Evolutionary conservation across 2,113 vertebrate species (phyloP), one percentile per base, ranked within the genome.

Genomic region (Manacus vitellinus): DNA sequence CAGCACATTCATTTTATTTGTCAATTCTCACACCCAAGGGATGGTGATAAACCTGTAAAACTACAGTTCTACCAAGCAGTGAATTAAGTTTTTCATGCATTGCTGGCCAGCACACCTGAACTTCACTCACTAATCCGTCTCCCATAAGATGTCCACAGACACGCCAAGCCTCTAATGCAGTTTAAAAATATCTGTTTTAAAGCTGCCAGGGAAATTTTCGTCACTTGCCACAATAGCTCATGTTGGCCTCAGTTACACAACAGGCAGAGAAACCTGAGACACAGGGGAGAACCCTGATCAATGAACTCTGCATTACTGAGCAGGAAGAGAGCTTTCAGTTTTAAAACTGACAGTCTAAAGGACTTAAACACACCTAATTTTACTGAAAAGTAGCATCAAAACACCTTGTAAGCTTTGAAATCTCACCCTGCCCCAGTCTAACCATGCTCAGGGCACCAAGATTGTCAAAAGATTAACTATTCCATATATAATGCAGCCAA

Each of bases 91-190:
- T 52, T 52, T 88, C 92, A 92, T 13, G 61, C 77, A 2, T 15
- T 70, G 59, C 15, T 94, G 93, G 68, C 67, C 89, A 70, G 41
- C 84, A 75, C 14, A 88, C 73, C 71, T 92, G 52, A 87, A 51
- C 39, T 51, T 74, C 2, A 46, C 74, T 72, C 24, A 10, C 28
- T 62, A 55, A 66, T 43, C 87, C 56, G 25, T 24, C 59, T 91
- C 94, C 76, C 61, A 7, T 3, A 47, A 82, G 78, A 68, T 18
- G 39, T 4, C 39, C 44, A 52, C 52, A 51, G 33, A 22, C 49
- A 44, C 3, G 49, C 82, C 71, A 88, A 88, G 31, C n/a, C 54
- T 70, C 74, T 82, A 61, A 90, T 16, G 62, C 28, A 58, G 16
- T 9, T 79, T 13, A 49, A 55, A 61, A 49, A n/a, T 27, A 59